These are phyloP conservation scores for Augochlorella aurata DNA, from an alignment of 2,888 invertebrate species.

Conservation along the genomic window DNA sequence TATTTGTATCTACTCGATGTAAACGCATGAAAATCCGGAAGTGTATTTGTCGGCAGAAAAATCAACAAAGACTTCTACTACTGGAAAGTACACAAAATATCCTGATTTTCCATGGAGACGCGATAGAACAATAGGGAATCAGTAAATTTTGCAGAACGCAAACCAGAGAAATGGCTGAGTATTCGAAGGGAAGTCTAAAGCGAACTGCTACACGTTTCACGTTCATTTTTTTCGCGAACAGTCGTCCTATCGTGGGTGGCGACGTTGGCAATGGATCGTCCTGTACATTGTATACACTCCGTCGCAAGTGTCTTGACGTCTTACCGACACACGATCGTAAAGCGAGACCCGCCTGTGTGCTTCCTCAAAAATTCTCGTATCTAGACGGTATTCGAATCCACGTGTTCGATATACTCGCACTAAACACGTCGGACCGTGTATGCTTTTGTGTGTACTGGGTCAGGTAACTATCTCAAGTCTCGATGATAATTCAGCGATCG, in stretches of 20 bases:
- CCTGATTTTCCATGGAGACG: too few relatives aligned
- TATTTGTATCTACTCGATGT: too few relatives aligned
- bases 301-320: constrained; percentile 57
- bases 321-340: constrained; percentile 42
- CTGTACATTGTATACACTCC: constrained; percentile 23
- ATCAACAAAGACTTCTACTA: too few relatives aligned
- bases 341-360: constrained; percentile 36
- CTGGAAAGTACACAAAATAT: too few relatives aligned
- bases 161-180: too few relatives aligned
- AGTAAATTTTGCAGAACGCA: background rate
- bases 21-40: too few relatives aligned
- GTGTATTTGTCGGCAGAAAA: too few relatives aligned
- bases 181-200: background rate
- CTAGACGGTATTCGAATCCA: constrained; percentile 17
- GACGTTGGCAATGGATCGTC: background rate
- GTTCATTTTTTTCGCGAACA: background rate
- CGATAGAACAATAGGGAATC: too few relatives aligned
- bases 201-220: background rate
- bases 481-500: constrained; percentile 7
- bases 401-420: constrained; percentile 10
- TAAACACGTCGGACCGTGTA: constrained; percentile 7
- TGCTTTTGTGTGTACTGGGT: constrained; percentile 28
- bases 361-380: constrained; percentile 14
- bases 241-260: background rate
- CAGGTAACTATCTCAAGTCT: constrained; percentile 43